These are phyloP conservation scores for Halocynthia aurantium DNA, from an alignment of 23 tunicate genomes.

Conservation along the genomic window DNA sequence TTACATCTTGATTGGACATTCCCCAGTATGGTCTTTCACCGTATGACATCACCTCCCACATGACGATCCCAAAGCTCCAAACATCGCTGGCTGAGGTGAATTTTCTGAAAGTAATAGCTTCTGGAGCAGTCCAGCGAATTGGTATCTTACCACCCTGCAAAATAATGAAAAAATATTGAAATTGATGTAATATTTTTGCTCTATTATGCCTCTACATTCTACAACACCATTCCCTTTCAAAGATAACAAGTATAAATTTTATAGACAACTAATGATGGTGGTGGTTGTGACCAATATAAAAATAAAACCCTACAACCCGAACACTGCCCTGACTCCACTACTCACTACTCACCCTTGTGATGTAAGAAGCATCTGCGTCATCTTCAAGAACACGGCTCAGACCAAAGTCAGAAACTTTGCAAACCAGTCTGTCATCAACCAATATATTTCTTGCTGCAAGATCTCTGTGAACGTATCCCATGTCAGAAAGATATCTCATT, in stretches of 20 bases:
- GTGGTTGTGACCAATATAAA: background rate
- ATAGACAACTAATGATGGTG: background rate
- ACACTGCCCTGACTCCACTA: no score
- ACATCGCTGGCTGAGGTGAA: constrained; percentile 98
- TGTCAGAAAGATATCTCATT: constrained; percentile 93
- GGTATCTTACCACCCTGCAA: constrained; percentile 90
- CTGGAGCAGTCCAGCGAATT: constrained; percentile 98
- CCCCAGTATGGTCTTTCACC: constrained; percentile 99
- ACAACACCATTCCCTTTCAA: background rate
- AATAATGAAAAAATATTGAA: no score
- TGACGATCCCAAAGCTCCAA: constrained; percentile 98
- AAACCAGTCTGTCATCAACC: constrained; percentile 72
- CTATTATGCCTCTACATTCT: no score
- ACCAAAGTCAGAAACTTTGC: constrained; percentile 98
- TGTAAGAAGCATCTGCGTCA: constrained; percentile 85
- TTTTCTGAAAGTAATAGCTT: constrained; percentile 85
- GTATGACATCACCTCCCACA: constrained; percentile 99
- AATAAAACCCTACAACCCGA: background rate
- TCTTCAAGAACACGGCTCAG: constrained; percentile 84
- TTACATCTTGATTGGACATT: constrained; percentile 96
- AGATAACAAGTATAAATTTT: background rate
- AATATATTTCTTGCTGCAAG: constrained; percentile 84
- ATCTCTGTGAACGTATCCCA: constrained; percentile 98
- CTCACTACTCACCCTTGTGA: constrained; percentile 57
- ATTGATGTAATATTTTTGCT: no score